Conservation (phyloP, 2,888 invertebrate species). For the Macroteleia sp. region DNA sequence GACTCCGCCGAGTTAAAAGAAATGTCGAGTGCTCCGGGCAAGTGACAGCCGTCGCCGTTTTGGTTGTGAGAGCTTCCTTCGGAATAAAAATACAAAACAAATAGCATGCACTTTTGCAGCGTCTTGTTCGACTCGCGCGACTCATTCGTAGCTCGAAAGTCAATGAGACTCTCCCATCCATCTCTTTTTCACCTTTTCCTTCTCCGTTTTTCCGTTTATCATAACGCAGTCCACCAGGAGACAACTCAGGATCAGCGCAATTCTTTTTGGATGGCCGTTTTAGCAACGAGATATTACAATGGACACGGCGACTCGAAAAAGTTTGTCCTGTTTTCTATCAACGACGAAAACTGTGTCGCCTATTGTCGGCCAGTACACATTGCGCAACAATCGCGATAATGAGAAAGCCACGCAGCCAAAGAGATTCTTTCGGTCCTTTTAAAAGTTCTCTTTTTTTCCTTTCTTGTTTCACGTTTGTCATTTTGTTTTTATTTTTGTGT, state of each 20-base stretch:
- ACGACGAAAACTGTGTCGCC: slow-evolving; percentile 77
- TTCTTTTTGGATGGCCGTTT: slow-evolving; percentile 55
- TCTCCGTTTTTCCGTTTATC: not conserved
- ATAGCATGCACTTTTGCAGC: slow-evolving; percentile 41
- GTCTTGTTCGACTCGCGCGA: slow-evolving; percentile 32
- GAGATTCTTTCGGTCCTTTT: slow-evolving; percentile 61
- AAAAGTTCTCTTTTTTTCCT: not conserved
- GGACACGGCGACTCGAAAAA: slow-evolving; percentile 57
- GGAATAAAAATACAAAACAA: slow-evolving; percentile 43
- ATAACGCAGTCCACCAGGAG: slow-evolving; percentile 8
- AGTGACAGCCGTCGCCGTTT: slow-evolving; percentile 17
- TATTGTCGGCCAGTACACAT: slow-evolving; percentile 76
- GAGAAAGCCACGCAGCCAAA: slow-evolving; percentile 80
- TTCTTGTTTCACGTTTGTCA: not conserved
- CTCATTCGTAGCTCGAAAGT: slow-evolving; percentile 18
- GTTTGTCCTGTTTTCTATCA: slow-evolving; percentile 32
- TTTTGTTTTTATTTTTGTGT: slow-evolving; percentile 4
- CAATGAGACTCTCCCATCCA: slow-evolving; percentile 19
- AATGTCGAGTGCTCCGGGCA: slow-evolving; percentile 22
- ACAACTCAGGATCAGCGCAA: slow-evolving; percentile 22
- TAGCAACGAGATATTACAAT: slow-evolving; percentile 63
- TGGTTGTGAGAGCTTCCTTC: slow-evolving; percentile 29
- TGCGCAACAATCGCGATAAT: slow-evolving; percentile 81
- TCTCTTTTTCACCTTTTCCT: slow-evolving; percentile 15
- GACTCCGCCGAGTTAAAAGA: slow-evolving; percentile 11